phyloP scores from a whole-genome alignment of 2,888 invertebrate species.

The Heliconius sara region DNA sequence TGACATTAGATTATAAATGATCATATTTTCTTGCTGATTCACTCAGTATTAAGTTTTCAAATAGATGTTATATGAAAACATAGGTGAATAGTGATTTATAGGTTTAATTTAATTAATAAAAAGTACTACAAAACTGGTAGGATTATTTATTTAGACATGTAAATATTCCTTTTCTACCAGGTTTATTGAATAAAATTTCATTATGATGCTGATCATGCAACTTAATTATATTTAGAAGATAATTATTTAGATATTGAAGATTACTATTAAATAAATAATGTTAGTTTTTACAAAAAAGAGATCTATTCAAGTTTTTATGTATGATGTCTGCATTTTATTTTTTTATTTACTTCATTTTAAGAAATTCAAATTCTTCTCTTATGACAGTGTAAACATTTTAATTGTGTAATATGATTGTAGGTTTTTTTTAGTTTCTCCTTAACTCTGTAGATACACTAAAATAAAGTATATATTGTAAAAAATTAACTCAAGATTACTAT shows the following conservation, averaged over 20 bases:
- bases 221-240: constrained; percentile 20
- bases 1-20: constrained; percentile 64
- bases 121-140: constrained; percentile 77
- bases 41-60: constrained; percentile 83
- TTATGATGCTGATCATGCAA: constrained; percentile 23
- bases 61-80: constrained; percentile 72
- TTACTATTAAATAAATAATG: constrained; percentile 35
- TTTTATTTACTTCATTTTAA: constrained; percentile 10
- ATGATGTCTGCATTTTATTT: constrained; percentile 26
- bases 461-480: constrained; percentile 23
- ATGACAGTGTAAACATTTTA: constrained; percentile 15
- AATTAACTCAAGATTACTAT: constrained; percentile 13
- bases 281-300: constrained; percentile 38
- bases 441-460: constrained; percentile 12
- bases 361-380: not conserved
- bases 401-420: constrained; percentile 1
- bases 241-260: constrained; percentile 19
- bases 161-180: constrained; percentile 65
- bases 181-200: constrained; percentile 18
- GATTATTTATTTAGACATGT: constrained; percentile 81
- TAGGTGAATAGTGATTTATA: constrained; percentile 61
- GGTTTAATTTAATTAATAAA: constrained; percentile 69
- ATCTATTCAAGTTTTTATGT: constrained; percentile 7
- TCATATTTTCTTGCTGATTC: constrained; percentile 71
- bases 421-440: constrained; percentile 19